A percentile compares a stretch with the other conserved stretches of the same genome.
Evolutionary conservation across 2,113 vertebrate species (phyloP).

Genomic region (Crocuta crocuta): DNA sequence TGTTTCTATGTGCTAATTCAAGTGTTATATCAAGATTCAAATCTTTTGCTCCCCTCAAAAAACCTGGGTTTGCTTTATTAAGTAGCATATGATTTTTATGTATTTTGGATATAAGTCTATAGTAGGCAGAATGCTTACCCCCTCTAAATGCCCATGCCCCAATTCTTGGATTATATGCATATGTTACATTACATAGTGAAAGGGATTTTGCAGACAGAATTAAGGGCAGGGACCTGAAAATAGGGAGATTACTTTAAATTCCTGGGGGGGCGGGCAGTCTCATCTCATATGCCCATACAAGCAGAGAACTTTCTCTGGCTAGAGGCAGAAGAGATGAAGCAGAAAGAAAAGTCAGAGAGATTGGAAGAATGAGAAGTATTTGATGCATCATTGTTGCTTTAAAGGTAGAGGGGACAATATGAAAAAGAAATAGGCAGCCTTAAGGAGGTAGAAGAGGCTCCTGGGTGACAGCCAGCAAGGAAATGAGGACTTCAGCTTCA

Average conservation of each 20-base stretch:
- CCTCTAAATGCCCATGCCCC: not conserved
- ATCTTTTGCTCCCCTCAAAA: not conserved
- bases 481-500: not conserved
- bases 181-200: not conserved
- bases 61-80: not conserved
- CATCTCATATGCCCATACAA: not conserved
- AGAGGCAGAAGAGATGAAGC: not conserved
- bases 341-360: slow-evolving; percentile 31
- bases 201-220: not conserved
- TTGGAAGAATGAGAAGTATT: not conserved
- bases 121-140: not conserved
- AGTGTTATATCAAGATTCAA: not conserved
- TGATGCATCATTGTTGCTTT: not conserved
- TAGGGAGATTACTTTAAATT: not conserved
- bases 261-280: not conserved
- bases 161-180: not conserved
- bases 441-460: not conserved
- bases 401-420: not conserved
- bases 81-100: not conserved
- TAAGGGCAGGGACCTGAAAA: not conserved
- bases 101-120: not conserved
- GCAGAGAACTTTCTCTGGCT: not conserved
- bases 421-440: not conserved
- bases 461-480: not conserved
- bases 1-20: not conserved